phyloP scores from a whole-genome alignment of 2,888 invertebrate species.

The Miltochrista miniata region DNA sequence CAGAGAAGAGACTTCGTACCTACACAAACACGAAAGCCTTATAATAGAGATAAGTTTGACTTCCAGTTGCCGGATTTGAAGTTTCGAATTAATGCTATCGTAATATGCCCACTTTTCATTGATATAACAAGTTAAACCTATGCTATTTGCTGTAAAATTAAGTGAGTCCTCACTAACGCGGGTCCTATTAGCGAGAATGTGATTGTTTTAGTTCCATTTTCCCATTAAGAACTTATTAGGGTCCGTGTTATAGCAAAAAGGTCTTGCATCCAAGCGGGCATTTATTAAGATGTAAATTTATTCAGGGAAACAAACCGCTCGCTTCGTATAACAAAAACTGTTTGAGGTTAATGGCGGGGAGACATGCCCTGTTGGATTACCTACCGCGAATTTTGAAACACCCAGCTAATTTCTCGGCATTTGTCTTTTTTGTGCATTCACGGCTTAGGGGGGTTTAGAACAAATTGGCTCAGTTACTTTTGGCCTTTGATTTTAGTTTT shows the following conservation, averaged over 20 bases:
- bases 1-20: too few species aligned
- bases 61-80: too few species aligned
- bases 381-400: constrained; percentile 55
- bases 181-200: constrained; percentile 31
- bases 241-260: constrained; percentile 60
- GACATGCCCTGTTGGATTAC: constrained; percentile 60
- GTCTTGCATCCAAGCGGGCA: constrained; percentile 52
- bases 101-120: neutral
- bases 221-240: constrained; percentile 68
- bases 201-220: constrained; percentile 57
- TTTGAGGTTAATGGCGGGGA: constrained; percentile 59
- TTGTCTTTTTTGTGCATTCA: constrained; percentile 55
- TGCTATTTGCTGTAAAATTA: constrained; percentile 5
- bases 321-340: constrained; percentile 64
- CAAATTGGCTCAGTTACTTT: constrained; percentile 34
- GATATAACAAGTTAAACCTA: neutral
- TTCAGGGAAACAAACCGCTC: constrained; percentile 68
- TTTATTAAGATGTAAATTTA: constrained; percentile 79
- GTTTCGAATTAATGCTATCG: too few species aligned
- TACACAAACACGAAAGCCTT: too few species aligned
- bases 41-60: too few species aligned
- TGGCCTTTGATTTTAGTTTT: constrained; percentile 38
- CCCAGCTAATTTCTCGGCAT: constrained; percentile 54
- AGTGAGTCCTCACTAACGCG: constrained; percentile 20
- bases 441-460: constrained; percentile 28